These are phyloP conservation scores for Alethe castanea DNA, from an alignment of 2,113 vertebrate genomes.

Conservation along the genomic window DNA sequence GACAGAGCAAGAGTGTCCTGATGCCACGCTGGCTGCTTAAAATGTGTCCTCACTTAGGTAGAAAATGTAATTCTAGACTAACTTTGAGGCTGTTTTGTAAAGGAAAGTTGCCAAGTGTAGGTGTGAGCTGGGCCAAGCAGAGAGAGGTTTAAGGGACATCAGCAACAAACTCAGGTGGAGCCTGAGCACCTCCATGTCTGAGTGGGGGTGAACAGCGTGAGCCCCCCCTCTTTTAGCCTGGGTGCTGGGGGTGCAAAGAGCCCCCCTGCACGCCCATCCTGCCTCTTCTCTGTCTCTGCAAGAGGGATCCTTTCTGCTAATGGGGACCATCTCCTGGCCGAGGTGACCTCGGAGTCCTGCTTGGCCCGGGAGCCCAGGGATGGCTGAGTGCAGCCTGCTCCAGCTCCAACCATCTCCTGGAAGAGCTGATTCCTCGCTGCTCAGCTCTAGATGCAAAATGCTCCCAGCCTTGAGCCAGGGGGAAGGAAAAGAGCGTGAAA, in stretches of 20 bases:
- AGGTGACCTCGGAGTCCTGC: too few species aligned
- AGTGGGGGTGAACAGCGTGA: not conserved
- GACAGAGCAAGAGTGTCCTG: not conserved
- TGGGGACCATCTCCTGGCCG: too few species aligned
- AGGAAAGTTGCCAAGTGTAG: not conserved
- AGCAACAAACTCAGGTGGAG: not conserved
- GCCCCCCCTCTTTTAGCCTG: not conserved
- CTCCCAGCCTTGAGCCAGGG: not conserved
- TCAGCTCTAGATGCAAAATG: accelerated
- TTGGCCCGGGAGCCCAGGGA: not conserved
- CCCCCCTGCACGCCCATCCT: too few species aligned
- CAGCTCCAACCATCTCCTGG: not conserved
- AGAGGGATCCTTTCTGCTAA: too few species aligned
- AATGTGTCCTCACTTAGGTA: not conserved
- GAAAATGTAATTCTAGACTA: not conserved
- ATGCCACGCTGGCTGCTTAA: too few species aligned
- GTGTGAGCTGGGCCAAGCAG: not conserved
- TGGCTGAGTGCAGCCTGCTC: accelerated
- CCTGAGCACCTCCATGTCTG: not conserved
- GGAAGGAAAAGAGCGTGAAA: not conserved
- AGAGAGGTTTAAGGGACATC: not conserved
- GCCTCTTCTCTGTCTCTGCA: too few species aligned
- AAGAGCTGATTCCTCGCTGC: not conserved
- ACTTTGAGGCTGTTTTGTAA: not conserved
- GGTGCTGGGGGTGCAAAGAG: not conserved